These are phyloP conservation scores for Hormaphis cornu DNA, from an alignment of 1,140 invertebrate genomes.

Conservation along the genomic window DNA sequence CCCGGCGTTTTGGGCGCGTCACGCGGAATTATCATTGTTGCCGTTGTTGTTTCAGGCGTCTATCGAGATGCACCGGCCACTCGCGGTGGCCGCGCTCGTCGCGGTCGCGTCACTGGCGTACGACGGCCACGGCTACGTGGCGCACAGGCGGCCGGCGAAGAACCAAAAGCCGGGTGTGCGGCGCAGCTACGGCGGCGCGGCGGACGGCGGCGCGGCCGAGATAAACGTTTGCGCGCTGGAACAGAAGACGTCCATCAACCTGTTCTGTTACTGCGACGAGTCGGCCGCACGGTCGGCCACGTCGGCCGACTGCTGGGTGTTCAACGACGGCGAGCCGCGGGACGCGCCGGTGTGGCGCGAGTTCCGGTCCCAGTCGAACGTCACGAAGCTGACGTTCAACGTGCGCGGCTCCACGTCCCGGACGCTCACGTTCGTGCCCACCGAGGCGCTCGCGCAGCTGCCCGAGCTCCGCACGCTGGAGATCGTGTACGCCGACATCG, in stretches of 20 bases:
- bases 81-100: not conserved
- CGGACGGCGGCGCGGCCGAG: not conserved
- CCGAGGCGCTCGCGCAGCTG: constrained; percentile 53
- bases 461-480: constrained; percentile 54
- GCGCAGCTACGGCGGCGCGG: not conserved
- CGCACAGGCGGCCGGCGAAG: not conserved
- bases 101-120: not conserved
- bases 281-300: constrained; percentile 41
- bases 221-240: constrained; percentile 46
- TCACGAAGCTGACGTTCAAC: constrained; percentile 58
- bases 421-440: constrained; percentile 57
- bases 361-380: constrained; percentile 59
- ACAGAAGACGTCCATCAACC: constrained; percentile 38
- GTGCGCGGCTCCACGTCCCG: constrained; percentile 50
- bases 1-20: not conserved
- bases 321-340: constrained; percentile 51
- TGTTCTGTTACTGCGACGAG: constrained; percentile 46
- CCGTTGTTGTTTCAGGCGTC: not conserved
- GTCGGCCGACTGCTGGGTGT: constrained; percentile 53
- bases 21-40: not conserved
- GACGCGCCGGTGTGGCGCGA: constrained; percentile 55
- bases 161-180: not conserved
- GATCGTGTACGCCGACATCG: constrained; percentile 60
- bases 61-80: not conserved
- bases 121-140: not conserved